A percentile compares a stretch with the other conserved stretches of the same genome.
Conservation (phyloP, 2,888 invertebrate species). For the Lithosia quadra region DNA sequence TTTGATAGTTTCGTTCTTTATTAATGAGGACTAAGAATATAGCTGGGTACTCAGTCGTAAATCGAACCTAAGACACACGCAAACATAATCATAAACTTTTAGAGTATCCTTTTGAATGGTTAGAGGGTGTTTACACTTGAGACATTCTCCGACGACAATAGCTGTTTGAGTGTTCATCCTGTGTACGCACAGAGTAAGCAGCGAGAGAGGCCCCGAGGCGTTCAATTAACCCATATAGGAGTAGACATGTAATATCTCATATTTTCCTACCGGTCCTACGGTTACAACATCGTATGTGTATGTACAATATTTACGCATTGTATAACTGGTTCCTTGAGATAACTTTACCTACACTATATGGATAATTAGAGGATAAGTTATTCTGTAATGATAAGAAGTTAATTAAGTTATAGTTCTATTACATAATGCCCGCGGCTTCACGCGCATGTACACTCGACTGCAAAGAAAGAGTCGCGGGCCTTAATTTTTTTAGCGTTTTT, state of each 20-base stretch:
- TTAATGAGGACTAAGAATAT: too few species aligned
- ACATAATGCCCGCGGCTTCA: too few species aligned
- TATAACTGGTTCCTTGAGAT: neutral
- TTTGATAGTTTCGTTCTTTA: too few species aligned
- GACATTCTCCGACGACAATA: neutral
- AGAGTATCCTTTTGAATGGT: neutral
- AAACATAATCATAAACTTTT: neutral
- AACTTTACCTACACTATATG: neutral
- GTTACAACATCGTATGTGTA: neutral
- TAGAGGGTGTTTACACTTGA: neutral
- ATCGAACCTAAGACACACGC: neutral
- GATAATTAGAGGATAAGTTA: neutral
- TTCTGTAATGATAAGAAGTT: too few species aligned
- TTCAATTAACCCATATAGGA: conserved; percentile 9
- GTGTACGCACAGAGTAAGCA: neutral
- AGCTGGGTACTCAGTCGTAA: too few species aligned
- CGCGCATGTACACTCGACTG: too few species aligned
- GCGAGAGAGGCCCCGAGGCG: neutral
- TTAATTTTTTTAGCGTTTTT: too few species aligned
- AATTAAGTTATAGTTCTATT: too few species aligned
- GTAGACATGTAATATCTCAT: conserved; percentile 3
- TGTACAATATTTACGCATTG: neutral
- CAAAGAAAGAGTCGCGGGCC: too few species aligned
- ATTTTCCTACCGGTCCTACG: neutral
- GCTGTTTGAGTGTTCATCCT: neutral